phyloP scores from a whole-genome alignment of 37 sponge, comb jelly and placozoan species.

The Halichondria panicea region DNA sequence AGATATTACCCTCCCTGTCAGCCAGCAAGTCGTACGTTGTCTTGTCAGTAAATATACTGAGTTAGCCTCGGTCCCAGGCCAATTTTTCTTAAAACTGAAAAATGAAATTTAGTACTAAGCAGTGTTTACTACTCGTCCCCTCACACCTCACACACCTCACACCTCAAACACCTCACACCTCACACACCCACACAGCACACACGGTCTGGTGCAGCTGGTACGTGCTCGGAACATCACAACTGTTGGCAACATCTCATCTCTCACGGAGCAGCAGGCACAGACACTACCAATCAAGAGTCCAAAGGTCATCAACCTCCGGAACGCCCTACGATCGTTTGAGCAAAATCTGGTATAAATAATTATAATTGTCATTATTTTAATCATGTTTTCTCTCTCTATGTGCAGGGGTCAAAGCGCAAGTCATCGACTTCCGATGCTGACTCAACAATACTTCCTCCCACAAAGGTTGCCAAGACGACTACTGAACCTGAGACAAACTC shows the following conservation, averaged over 20 bases:
- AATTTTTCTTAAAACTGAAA: no score
- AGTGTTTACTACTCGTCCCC: no score
- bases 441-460: neutral
- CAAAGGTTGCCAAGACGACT: no score
- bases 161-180: slow-evolving; percentile 14
- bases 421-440: neutral
- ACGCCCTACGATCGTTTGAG: slow-evolving; percentile 33
- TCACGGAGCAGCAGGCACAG: slow-evolving; percentile 37
- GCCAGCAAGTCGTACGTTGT: slow-evolving; percentile 18
- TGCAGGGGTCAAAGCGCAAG: slow-evolving; percentile 1
- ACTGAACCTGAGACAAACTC: neutral
- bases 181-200: slow-evolving; percentile 24
- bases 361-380: neutral
- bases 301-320: slow-evolving; percentile 29
- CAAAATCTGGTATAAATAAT: slow-evolving; percentile 4
- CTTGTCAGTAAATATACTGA: no score
- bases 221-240: slow-evolving; percentile 55
- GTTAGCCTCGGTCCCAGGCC: no score
- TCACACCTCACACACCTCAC: no score
- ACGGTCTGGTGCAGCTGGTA: slow-evolving; percentile 50
- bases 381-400: neutral
- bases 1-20: slow-evolving; percentile 44
- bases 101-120: no score
- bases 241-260: slow-evolving; percentile 45
- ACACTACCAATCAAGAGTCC: slow-evolving; percentile 60